Percentiles rank a stretch among this genome's conserved stretches.
Evolutionary conservation across 1,140 invertebrate species (phyloP).

Genomic region (Drosophila ogumai): DNA sequence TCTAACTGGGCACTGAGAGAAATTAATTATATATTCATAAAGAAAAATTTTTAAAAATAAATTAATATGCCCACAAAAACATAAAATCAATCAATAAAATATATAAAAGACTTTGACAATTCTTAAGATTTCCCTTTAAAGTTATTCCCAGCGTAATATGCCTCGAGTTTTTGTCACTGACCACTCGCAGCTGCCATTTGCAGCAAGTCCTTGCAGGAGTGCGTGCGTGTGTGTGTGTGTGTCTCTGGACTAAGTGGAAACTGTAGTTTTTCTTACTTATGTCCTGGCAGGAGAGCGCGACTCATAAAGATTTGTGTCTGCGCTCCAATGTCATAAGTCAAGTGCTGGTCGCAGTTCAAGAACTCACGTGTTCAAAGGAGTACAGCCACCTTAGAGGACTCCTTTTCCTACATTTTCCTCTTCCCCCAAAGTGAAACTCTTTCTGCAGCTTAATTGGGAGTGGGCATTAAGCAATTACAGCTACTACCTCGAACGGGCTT

Average conservation of each 20-base stretch:
- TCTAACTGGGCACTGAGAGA: constrained; percentile 21
- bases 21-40: background rate
- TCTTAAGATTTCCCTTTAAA: rapidly evolving
- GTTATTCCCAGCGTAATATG: constrained; percentile 12
- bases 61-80: background rate
- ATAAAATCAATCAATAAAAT: background rate
- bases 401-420: too few relatives aligned
- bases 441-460: constrained; percentile 56
- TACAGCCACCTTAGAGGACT: constrained; percentile 20
- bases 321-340: constrained; percentile 77
- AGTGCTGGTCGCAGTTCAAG: constrained; percentile 74
- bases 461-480: constrained; percentile 82
- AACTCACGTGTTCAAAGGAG: constrained; percentile 45
- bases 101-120: too few relatives aligned
- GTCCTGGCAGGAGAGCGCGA: constrained; percentile 48
- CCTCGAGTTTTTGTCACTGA: constrained; percentile 74
- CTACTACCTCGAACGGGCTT: constrained; percentile 60
- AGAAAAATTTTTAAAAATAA: background rate
- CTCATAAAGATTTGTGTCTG: constrained; percentile 81
- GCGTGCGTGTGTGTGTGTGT: constrained; percentile 22
- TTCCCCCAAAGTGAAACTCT: background rate
- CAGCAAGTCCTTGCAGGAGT: constrained; percentile 50
- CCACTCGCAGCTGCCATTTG: constrained; percentile 75
- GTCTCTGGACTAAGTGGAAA: constrained; percentile 74
- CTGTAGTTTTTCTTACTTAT: constrained; percentile 82